Percentiles rank a stretch among this genome's conserved stretches.
These are phyloP conservation scores for Astyanax mexicanus DNA, from an alignment of 2,797 vertebrate genomes.

Conservation along the genomic window DNA sequence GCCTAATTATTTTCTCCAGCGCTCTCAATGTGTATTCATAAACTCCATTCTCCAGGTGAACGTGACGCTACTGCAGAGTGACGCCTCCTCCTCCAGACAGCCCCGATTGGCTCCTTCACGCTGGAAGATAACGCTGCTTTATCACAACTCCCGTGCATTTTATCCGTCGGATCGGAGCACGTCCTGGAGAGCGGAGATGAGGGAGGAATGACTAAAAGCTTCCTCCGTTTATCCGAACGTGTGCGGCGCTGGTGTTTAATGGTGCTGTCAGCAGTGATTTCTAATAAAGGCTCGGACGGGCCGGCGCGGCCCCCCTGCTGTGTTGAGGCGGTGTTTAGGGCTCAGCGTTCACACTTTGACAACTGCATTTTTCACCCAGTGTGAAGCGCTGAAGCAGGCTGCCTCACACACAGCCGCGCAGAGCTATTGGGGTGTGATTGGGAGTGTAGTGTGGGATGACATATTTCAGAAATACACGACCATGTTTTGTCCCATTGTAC, in stretches of 20 bases:
- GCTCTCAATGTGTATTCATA: slow-evolving; percentile 28
- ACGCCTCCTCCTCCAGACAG: not conserved
- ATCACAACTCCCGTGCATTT: slow-evolving; percentile 22
- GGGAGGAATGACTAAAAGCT: not conserved
- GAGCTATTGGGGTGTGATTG: not conserved
- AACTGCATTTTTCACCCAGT: slow-evolving; percentile 37
- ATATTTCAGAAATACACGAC: too few species aligned
- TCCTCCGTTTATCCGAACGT: slow-evolving; percentile 20
- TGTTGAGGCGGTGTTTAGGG: not conserved
- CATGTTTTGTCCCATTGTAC: too few species aligned
- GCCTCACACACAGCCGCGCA: not conserved
- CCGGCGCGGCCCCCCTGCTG: slow-evolving; percentile 24
- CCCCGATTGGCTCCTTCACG: slow-evolving; percentile 5
- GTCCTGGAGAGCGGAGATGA: slow-evolving; percentile 7
- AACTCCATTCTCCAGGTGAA: slow-evolving; percentile 5
- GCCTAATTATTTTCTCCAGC: not conserved
- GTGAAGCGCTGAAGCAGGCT: slow-evolving; percentile 1
- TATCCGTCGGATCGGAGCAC: slow-evolving; percentile 24
- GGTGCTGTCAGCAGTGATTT: slow-evolving; percentile 32
- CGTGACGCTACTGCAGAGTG: not conserved
- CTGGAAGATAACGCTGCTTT: slow-evolving; percentile 14
- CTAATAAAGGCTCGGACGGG: slow-evolving; percentile 24
- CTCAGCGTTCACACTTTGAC: slow-evolving; percentile 23
- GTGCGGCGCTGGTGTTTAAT: slow-evolving; percentile 19
- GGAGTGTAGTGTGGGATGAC: not conserved